Evolutionary conservation across 1,140 invertebrate species (phyloP).

Genomic region (Streblospio benedicti): DNA sequence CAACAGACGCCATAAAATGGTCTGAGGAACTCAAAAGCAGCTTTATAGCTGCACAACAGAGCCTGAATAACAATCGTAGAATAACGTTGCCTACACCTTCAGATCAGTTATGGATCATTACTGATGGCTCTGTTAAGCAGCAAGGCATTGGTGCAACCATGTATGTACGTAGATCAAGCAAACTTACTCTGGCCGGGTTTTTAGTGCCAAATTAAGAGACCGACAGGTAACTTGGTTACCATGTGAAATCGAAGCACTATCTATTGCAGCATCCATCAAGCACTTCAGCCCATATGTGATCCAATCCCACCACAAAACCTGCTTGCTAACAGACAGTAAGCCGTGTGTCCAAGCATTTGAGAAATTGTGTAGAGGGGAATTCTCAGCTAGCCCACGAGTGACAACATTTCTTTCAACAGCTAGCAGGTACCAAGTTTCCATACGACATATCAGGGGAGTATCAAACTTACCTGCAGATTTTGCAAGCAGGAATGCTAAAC

Average conservation of each 20-base stretch:
- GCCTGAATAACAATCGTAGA: not conserved
- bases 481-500: conserved; percentile 19
- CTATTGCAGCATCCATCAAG: conserved; percentile 20
- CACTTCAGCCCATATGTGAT: conserved; percentile 22
- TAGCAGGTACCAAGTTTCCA: conserved; percentile 16
- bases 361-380: conserved; percentile 23
- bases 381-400: conserved; percentile 21
- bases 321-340: conserved; percentile 23
- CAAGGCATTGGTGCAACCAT: conserved; percentile 19
- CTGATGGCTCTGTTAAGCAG: conserved; percentile 15
- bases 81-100: not conserved
- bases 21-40: conserved; percentile 7
- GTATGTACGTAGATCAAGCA: conserved; percentile 14
- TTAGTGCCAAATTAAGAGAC: conserved; percentile 19
- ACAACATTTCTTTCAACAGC: conserved; percentile 18
- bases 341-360: conserved; percentile 23
- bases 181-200: conserved; percentile 14
- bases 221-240: conserved; percentile 21
- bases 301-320: conserved; percentile 13
- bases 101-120: conserved; percentile 10
- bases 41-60: conserved; percentile 4
- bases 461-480: conserved; percentile 20
- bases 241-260: conserved; percentile 23
- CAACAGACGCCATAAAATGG: conserved; percentile 18
- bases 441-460: conserved; percentile 17